A percentile compares a stretch with the other conserved stretches of the same genome.
Evolutionary conservation across 2,888 invertebrate genomes (phyloP).

Genomic region (Ochropleura leucogaster): DNA sequence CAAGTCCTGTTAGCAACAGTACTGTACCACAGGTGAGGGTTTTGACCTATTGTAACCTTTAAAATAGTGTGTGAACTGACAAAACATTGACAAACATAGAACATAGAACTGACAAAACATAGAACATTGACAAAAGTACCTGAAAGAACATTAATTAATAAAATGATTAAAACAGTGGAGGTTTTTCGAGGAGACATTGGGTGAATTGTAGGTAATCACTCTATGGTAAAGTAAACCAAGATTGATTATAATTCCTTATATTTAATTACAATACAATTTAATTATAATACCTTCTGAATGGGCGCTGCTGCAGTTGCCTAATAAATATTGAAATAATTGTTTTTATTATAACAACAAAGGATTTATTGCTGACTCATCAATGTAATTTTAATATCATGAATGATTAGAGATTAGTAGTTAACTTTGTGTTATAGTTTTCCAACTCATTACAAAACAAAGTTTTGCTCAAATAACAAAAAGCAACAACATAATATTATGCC

Average conservation of each 20-base stretch:
- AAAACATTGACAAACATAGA: no score
- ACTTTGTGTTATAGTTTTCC: background rate
- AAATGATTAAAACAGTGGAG: background rate
- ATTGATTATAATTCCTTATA: background rate
- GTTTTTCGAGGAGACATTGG: background rate
- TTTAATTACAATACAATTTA: no score
- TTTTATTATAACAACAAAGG: background rate
- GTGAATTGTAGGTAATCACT: background rate
- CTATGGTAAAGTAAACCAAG: background rate
- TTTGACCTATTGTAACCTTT: background rate
- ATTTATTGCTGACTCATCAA: slow-evolving; percentile 2
- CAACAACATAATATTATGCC: background rate
- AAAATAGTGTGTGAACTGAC: background rate
- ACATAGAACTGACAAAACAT: no score
- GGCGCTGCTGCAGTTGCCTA: background rate
- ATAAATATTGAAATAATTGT: background rate
- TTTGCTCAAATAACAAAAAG: slow-evolving; percentile 13
- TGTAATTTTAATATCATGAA: background rate
- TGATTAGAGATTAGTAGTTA: background rate
- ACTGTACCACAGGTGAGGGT: slow-evolving; percentile 83
- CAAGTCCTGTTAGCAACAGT: slow-evolving; percentile 82
- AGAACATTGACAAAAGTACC: no score
- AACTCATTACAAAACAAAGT: background rate
- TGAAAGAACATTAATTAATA: no score
- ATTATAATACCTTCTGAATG: background rate